Conservation (phyloP, 1,140 invertebrate genomes). For the Pectinophora gossypiella region DNA sequence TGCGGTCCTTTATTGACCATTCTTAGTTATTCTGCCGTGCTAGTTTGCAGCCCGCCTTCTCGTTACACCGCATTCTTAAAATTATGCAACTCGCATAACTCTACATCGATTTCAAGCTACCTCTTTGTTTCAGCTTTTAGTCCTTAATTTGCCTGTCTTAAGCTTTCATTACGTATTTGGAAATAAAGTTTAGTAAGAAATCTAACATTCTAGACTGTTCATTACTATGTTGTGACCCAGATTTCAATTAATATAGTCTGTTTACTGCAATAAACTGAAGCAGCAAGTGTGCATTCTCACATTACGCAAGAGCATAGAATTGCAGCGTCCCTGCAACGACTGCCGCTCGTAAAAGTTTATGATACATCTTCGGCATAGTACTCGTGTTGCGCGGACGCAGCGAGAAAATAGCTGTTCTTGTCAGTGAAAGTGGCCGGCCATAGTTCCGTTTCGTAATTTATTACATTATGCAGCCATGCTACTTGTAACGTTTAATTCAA, state of each 20-base stretch:
- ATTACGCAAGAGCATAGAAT: not conserved
- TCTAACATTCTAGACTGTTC: too few species aligned
- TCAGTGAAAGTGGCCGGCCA: conserved; percentile 62
- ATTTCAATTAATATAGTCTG: too few species aligned
- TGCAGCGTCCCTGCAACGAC: too few species aligned
- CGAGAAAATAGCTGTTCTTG: conserved; percentile 56
- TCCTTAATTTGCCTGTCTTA: too few species aligned
- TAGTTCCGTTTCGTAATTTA: conserved; percentile 53
- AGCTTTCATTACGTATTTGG: too few species aligned
- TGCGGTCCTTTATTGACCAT: conserved; percentile 1
- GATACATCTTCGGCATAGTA: conserved; percentile 36
- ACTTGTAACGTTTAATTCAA: conserved; percentile 13
- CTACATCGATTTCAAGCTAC: too few species aligned
- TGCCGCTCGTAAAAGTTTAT: conserved; percentile 53
- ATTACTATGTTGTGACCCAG: too few species aligned
- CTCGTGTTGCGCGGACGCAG: conserved; percentile 37
- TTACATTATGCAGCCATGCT: conserved; percentile 21
- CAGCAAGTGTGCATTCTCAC: not conserved
- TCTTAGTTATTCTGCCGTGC: not conserved
- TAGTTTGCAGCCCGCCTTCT: too few species aligned
- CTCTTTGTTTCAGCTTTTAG: too few species aligned
- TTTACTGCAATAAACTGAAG: not conserved
- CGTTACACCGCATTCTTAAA: too few species aligned
- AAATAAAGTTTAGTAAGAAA: too few species aligned
- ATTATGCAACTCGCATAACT: too few species aligned